Evolutionary conservation across 1,140 invertebrate species (phyloP), one percentile per base, ranked within the genome.

Genomic region (Tetraneura akinire): DNA sequence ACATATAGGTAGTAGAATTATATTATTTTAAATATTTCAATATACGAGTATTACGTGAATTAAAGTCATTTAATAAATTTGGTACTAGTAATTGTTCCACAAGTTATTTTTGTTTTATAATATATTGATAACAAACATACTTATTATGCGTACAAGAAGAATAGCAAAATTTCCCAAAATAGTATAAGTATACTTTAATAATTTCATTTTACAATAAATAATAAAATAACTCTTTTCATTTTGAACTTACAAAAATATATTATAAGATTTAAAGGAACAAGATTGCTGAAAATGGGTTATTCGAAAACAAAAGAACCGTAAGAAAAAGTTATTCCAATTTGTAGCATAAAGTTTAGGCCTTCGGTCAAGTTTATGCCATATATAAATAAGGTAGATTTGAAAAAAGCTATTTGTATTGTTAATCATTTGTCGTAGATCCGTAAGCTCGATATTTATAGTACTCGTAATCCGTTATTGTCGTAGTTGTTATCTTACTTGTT

Each of bases 391-490:
- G 21, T 26, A 71, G 23, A 71, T 51, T 29, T 71, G 14, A 71
- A 29, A 71, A 49, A 32, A 29, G 45, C 23, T 51, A 71, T 71
- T 71, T 51, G 29, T 70, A 49, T 51, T 14, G 16, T 51, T 71
- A 29, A 71, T 71, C 29, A 71, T 71, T 71, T 71, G 47, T 71
- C 9, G 23, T 23, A 49, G 68, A 71, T 51, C 23, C 45, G 29
- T 71, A 71, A 49, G 45, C 68, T 49, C 3, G 16, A 71, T 10
- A 71, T 71, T 70, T 70, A 51, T 71, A 51, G 68, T 8, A 1
- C n/a, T 71, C 45, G 42, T 71, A 71, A 71, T 71, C 68, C 23
- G 16, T 71, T 49, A 51, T 29, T 71, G 68, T 71, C 23, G 9
- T 71, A 18, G 3, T 29, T 51, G 16, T 2, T 21, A 18, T 71